Conservation (phyloP, 2,113 vertebrate species). For the Panthera tigris region DNA sequence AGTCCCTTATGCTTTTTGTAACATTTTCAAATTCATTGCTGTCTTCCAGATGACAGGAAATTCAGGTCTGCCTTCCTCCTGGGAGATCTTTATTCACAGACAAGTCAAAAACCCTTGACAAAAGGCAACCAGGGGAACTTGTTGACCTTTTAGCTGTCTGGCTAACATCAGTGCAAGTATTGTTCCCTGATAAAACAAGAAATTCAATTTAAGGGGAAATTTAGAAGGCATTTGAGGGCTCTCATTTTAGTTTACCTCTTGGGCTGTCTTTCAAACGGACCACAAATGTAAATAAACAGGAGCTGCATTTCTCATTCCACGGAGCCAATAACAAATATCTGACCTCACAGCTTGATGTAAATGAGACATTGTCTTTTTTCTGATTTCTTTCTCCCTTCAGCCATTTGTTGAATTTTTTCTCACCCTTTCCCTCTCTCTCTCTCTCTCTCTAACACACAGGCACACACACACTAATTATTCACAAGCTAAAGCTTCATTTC, state of each 20-base stretch:
- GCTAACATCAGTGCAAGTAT: conserved; percentile 91
- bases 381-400: not conserved
- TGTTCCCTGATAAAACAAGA: conserved; percentile 91
- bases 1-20: conserved; percentile 93
- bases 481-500: conserved; percentile 28
- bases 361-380: conserved; percentile 36
- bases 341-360: conserved; percentile 52
- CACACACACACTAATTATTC: not conserved
- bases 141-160: conserved; percentile 92
- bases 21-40: conserved; percentile 92
- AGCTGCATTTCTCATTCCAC: conserved; percentile 68
- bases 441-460: too few relatives aligned
- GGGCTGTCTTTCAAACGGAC: conserved; percentile 87
- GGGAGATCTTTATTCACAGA: conserved; percentile 92
- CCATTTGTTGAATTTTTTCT: conserved; percentile 20
- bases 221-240: conserved; percentile 84
- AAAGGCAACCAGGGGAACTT: conserved; percentile 91
- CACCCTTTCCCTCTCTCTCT: not conserved
- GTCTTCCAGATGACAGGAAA: conserved; percentile 92
- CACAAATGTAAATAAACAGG: conserved; percentile 86
- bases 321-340: conserved; percentile 63
- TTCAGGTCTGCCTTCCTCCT: conserved; percentile 88
- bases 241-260: conserved; percentile 87
- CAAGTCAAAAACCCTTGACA: conserved; percentile 94
- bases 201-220: conserved; percentile 89